Evolutionary conservation across 2,797 vertebrate species (phyloP), one percentile per base, ranked within the genome.

Genomic region (Clarias pachynema): DNA sequence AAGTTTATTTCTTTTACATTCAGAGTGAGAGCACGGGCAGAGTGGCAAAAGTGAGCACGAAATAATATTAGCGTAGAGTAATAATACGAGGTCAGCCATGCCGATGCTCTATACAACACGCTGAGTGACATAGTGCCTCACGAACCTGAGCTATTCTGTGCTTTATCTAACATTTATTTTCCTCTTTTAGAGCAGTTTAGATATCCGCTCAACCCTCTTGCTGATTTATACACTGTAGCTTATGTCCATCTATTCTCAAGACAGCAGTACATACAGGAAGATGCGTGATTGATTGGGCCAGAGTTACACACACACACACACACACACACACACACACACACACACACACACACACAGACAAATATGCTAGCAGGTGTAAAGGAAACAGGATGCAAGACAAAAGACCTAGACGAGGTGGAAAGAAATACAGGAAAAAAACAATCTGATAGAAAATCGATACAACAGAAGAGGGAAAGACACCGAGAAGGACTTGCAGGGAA

Each of bases 261-360:
- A 79, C 53, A 79, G 63, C 53, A 86, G 89, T 85, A 90, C 89
- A 92, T 90, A 88, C 90, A 90, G 88, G 89, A 93, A 93, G 91
- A 94, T 87, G 78, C 92, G 92, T 92, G 92, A 75, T 49, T 15
- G 10, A 15, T 49, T 73, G 24, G n/a, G 3, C 7, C 15, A 53
- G 26, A 53, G 15, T 1, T 2, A 72, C 3, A 72, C 69, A 49
- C 37, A 44, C 34, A 49, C 34, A 40, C 37, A 72, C 22, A n/a
- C 70, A 49, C 40, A n/a, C 40, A n/a, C 70, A 73, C 69, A n/a
- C 40, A n/a, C 70, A 73, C 69, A 72, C 3, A 72, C 69, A 49
- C 37, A 44, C 34, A 49, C 34, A 40, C 37, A 72, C 22, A n/a
- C 70, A 49, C 40, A n/a, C 40, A n/a, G 40, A 73, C 69, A 49